These are phyloP conservation scores for Scolopax bukidnonensis DNA, from an alignment of 2,797 vertebrate genomes.

Conservation along the genomic window DNA sequence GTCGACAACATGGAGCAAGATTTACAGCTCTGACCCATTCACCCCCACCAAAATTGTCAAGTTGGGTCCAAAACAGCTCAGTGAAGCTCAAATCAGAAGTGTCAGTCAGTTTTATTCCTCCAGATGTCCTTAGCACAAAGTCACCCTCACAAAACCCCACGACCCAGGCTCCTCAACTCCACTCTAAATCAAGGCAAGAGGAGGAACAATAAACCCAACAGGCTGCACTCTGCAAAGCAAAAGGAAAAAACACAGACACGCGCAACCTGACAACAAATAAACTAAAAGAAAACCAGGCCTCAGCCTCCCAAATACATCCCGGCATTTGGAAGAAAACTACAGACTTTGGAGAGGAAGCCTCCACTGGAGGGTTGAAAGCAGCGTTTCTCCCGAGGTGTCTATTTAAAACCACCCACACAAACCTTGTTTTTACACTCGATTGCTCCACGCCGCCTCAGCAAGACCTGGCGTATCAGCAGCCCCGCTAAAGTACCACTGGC, in stretches of 20 bases:
- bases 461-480: constrained; percentile 18
- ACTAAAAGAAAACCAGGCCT: neutral
- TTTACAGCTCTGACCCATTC: constrained; percentile 68
- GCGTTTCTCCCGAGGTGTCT: constrained; percentile 17
- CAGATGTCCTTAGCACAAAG: constrained; percentile 69
- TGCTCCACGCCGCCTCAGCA: neutral
- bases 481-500: constrained; percentile 11
- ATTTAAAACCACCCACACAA: constrained; percentile 50
- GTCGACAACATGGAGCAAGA: constrained; percentile 44
- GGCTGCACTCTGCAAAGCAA: neutral
- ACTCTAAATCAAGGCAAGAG: constrained; percentile 42
- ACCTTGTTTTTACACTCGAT: constrained; percentile 30
- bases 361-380: neutral
- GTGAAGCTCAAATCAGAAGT: constrained; percentile 46
- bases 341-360: neutral
- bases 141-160: constrained; percentile 49
- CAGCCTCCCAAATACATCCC: neutral
- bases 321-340: neutral
- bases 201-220: neutral
- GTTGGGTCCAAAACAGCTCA: constrained; percentile 55
- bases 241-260: neutral
- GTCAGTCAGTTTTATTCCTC: constrained; percentile 66
- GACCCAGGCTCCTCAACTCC: constrained; percentile 29
- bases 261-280: constrained; percentile 34
- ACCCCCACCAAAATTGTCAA: constrained; percentile 56